Base-by-base conservation (phyloP, 2,888 invertebrate genomes). In the Allophyes oxyacanthae region DNA sequence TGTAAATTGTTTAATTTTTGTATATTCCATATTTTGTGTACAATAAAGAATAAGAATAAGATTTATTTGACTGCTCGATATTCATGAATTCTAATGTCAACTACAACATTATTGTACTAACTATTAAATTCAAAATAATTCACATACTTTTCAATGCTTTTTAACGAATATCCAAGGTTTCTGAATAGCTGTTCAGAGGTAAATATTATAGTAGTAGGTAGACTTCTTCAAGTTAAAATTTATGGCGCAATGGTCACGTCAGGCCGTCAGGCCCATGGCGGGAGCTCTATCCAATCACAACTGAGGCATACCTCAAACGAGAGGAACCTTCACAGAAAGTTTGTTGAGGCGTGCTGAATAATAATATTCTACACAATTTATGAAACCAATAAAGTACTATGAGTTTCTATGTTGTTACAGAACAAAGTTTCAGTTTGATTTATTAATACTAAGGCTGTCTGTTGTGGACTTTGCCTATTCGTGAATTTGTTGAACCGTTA, bases 251-350 rank as follows among this genome's bases (percentile, higher is more conserved):
- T 57, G 15, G 42, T 60, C 43, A 60, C 55, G 66, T 66, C 58
- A 58, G 26, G 34, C 59, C 55, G 66, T 66, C 58, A 58, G 26
- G 34, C 59, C 57, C 44, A 63, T 45, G 60, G 66, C 62, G 50
- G 46, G 30, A 52, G 50, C 44, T 50, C 64, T 15, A 65, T 34
- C 72, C 67, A 75, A 76, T 76, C 73, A 58, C 57, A 48, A 53
- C 32, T 14, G 53, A 37, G 38, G 15, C 54, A 38, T 41, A 45
- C 41, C 59, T 50, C 53, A 50, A 60, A 57, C 53, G 59, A 59
- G 52, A 60, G 36, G 58, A 66, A 53, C 52, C 66, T 61, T 54
- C 44, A 49, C 58, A 50, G 51, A 60, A 66, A 75, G 54, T 60
- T 63, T 43, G 60, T 46, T 48, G 53, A 44, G 15, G 54, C 60